Conservation (phyloP, 2,113 vertebrate species). For the Proteles cristata region DNA sequence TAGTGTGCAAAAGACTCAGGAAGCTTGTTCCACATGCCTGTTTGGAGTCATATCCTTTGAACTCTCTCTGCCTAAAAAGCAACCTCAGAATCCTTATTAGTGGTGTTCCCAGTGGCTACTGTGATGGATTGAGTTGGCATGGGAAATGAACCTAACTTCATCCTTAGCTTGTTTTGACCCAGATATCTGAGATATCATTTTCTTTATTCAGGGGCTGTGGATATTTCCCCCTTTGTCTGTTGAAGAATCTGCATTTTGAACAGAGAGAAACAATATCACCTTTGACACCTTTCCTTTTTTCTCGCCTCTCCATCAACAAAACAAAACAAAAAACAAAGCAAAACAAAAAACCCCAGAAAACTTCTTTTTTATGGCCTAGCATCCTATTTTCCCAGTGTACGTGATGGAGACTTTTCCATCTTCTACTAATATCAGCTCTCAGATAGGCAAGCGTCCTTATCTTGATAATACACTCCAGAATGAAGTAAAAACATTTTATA, state of each 20-base stretch:
- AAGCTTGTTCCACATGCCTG: neutral
- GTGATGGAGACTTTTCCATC: neutral
- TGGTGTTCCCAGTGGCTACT: neutral
- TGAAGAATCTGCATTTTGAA: slow-evolving; percentile 38
- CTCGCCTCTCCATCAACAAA: neutral
- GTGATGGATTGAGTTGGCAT: neutral
- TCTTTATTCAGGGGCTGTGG: neutral
- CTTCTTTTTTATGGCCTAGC: neutral
- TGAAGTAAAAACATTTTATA: neutral
- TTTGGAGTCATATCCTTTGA: neutral
- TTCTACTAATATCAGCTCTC: neutral
- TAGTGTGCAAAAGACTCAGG: neutral
- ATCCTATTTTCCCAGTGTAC: neutral
- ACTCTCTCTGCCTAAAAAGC: neutral
- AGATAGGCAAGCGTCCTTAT: neutral
- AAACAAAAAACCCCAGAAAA: neutral
- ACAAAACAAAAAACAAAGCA: neutral
- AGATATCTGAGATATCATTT: neutral
- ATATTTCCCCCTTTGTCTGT: neutral
- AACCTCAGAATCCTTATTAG: neutral
- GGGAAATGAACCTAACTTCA: neutral
- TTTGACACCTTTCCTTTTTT: neutral
- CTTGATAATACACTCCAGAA: neutral
- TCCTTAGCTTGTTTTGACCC: neutral
- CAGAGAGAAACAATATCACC: neutral